Evolutionary conservation across 2,888 invertebrate genomes (phyloP), one percentile per base, ranked within the genome.

Genomic region (Dorcus parallelipipedus): DNA sequence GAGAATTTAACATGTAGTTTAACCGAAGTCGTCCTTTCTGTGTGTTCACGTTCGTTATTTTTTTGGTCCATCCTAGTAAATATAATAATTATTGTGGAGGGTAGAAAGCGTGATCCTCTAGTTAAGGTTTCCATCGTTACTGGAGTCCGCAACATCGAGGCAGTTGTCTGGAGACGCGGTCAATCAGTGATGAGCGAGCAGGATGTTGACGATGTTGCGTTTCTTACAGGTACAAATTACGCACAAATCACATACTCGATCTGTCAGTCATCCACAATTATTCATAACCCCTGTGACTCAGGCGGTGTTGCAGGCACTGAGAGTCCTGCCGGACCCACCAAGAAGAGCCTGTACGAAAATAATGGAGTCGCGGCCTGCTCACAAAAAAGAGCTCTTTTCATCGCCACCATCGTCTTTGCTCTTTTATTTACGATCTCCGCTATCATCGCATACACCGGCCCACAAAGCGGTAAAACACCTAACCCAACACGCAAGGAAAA

Each of bases 131-230:
- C 79, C 69, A 76, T 79, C 67, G 79, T 78, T 64, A 76, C 76
- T 69, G 78, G 79, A 68, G 76, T 76, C 67, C 73, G 76, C 64
- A 78, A 78, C 73, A 73, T 80, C 67, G 79, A 80, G 72, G 77
- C 79, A 66, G 80, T 80, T 71, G 79, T 80, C 71, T 80, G 80
- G 80, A 75, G 78, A 71, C 74, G 79, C 69, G 72, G 75, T 65
- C 70, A 68, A 53, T 69, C 75, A 60, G 86, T 88, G 83, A 84
- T 93, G 93, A 92, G 91, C 79, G 93, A 94, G 76, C 92, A 91
- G 78, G 94, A 94, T 82, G 86, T 94, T 76, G 94, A 94, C 77
- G 94, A 94, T 83, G 93, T 93, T 73, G 93, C 94, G 63, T 94
- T 94, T 82, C 83, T 94, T 79, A 93, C 93, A 82, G 93, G 93